Percentiles rank a stretch among this genome's conserved stretches.
These are phyloP conservation scores for Elaphurus davidianus DNA, from an alignment of 2,113 vertebrate genomes.

Conservation along the genomic window DNA sequence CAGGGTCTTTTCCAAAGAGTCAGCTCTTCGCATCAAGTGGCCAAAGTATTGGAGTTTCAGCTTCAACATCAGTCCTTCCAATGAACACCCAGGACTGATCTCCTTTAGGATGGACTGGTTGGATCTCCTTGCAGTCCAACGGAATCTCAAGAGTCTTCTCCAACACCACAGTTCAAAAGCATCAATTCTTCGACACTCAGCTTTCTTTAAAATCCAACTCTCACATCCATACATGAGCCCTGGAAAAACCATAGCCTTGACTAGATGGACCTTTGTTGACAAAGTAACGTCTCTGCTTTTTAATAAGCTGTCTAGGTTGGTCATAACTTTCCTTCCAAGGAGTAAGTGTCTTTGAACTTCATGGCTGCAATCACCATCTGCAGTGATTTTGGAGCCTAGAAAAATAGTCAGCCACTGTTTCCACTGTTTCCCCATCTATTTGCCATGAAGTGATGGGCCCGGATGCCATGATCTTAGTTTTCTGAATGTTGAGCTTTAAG, in stretches of 20 bases:
- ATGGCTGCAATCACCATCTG: not conserved
- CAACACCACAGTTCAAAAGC: not conserved
- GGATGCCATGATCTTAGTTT: not conserved
- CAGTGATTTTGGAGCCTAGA: not conserved
- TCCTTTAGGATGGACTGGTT: not conserved
- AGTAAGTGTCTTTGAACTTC: not conserved
- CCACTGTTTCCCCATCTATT: not conserved
- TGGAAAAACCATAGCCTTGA: not conserved
- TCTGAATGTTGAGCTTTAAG: not conserved
- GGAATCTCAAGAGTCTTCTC: not conserved
- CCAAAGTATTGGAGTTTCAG: not conserved
- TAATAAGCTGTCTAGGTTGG: not conserved
- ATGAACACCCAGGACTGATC: not conserved
- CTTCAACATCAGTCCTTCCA: not conserved
- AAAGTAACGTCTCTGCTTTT: not conserved
- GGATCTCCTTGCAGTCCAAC: not conserved
- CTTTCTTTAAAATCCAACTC: not conserved
- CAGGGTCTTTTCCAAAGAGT: not conserved
- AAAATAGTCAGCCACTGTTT: not conserved
- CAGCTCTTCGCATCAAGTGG: accelerated
- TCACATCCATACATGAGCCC: not conserved
- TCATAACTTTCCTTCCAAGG: not conserved
- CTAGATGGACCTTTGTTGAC: not conserved
- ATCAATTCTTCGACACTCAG: accelerated
- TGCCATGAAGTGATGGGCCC: not conserved